These are phyloP conservation scores for Trachelus troglodyta DNA, from an alignment of 2,888 invertebrate genomes.

Conservation along the genomic window DNA sequence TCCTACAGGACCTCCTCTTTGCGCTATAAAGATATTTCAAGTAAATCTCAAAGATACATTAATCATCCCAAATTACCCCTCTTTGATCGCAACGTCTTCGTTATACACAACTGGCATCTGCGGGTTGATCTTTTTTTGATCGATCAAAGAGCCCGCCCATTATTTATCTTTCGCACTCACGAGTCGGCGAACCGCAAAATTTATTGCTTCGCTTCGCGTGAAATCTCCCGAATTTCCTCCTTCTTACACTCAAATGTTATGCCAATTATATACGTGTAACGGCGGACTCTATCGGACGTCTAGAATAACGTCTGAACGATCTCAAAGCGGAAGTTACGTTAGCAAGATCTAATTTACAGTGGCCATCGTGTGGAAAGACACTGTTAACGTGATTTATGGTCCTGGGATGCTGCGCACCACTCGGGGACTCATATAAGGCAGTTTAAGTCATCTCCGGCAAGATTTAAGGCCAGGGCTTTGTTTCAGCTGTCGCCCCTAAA, in stretches of 20 bases:
- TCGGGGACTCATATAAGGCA: conserved; percentile 15
- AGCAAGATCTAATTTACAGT: neutral
- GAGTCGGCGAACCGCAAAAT: neutral
- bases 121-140: neutral
- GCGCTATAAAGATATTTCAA: neutral
- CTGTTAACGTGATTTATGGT: conserved; percentile 8
- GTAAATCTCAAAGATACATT: neutral
- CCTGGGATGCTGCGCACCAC: conserved; percentile 2
- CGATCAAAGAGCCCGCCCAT: neutral
- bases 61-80: neutral
- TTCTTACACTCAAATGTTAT: neutral
- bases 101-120: neutral
- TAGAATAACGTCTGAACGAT: neutral
- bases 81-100: neutral
- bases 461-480: conserved; percentile 34
- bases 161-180: neutral
- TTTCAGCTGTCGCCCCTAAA: conserved; percentile 37
- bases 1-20: neutral
- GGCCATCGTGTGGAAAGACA: neutral
- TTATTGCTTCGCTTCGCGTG: neutral
- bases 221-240: neutral
- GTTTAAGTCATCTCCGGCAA: conserved; percentile 30
- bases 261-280: neutral
- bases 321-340: neutral
- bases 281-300: neutral